phyloP scores from a whole-genome alignment of 2,888 invertebrate species.

The Torymus tubicola region DNA sequence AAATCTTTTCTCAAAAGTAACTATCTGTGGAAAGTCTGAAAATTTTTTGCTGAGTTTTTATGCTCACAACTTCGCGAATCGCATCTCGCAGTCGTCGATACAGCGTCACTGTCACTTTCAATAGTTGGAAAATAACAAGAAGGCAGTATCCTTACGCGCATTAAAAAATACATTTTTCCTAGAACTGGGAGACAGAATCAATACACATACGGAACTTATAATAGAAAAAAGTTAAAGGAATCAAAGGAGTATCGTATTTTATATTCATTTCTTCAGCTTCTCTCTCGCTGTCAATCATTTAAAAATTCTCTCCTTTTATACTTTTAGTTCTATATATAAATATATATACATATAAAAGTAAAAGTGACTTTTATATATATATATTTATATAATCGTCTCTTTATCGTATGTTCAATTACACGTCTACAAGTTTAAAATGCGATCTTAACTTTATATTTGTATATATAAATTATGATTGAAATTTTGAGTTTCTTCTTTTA shows the following conservation, averaged over 20 bases:
- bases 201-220: constrained; percentile 49
- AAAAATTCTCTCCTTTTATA: constrained; percentile 32
- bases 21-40: constrained; percentile 50
- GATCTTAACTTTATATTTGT: constrained; percentile 51
- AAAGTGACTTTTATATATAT: constrained; percentile 9
- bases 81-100: constrained; percentile 37
- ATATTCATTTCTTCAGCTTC: constrained; percentile 39
- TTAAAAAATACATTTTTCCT: constrained; percentile 38
- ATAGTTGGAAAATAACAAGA: constrained; percentile 44
- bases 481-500: constrained; percentile 39
- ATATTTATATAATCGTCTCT: constrained; percentile 18
- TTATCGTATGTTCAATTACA: constrained; percentile 47
- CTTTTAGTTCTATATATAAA: constrained; percentile 23
- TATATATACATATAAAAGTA: not conserved
- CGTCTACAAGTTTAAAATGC: constrained; percentile 60
- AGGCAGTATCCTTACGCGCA: constrained; percentile 42
- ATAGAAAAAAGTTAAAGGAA: constrained; percentile 44
- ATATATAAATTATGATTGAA: constrained; percentile 46
- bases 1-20: constrained; percentile 48
- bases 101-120: constrained; percentile 45
- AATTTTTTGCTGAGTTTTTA: constrained; percentile 32
- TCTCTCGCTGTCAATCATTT: constrained; percentile 42
- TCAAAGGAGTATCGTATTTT: constrained; percentile 53
- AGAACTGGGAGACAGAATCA: constrained; percentile 52
- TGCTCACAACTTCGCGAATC: constrained; percentile 37